These are phyloP conservation scores for Drosophila watanabei DNA, from an alignment of 1,140 invertebrate species.

Conservation along the genomic window DNA sequence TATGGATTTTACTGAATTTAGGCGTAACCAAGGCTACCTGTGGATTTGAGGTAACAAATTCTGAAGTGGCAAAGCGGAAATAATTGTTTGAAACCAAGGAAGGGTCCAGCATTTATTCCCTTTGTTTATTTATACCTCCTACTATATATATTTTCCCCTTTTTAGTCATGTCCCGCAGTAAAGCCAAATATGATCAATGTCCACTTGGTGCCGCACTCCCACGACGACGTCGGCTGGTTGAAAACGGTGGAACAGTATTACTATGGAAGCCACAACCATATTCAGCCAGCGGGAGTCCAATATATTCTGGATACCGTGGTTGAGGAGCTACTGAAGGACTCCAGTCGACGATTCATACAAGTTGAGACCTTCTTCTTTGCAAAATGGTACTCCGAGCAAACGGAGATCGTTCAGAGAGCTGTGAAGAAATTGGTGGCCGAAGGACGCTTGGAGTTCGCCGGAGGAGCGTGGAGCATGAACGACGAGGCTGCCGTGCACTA, in stretches of 20 bases:
- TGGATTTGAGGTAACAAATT: slow-evolving; percentile 61
- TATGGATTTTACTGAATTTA: slow-evolving; percentile 19
- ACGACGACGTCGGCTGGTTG: slow-evolving; percentile 97
- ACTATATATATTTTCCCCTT: neutral
- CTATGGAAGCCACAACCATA: slow-evolving; percentile 90
- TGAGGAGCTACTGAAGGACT: slow-evolving; percentile 91
- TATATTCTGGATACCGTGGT: slow-evolving; percentile 97
- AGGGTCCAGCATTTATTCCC: neutral
- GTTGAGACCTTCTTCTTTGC: slow-evolving; percentile 96
- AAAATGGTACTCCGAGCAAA: slow-evolving; percentile 95
- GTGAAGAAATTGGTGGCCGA: slow-evolving; percentile 89
- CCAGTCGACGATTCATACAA: slow-evolving; percentile 90
- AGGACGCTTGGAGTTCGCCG: slow-evolving; percentile 95
- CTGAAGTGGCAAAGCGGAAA: neutral
- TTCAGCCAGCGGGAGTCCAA: slow-evolving; percentile 93
- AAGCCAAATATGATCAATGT: slow-evolving; percentile 90
- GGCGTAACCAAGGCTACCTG: slow-evolving; percentile 33
- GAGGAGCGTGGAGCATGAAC: slow-evolving; percentile 96
- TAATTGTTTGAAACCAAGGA: neutral
- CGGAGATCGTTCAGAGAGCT: slow-evolving; percentile 87
- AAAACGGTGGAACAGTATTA: slow-evolving; percentile 98
- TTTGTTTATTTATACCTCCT: no score
- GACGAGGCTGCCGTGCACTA: slow-evolving; percentile 97
- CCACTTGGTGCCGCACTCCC: slow-evolving; percentile 93
- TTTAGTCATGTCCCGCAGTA: slow-evolving; percentile 88